Evolutionary conservation across 2,888 invertebrate genomes (phyloP).

Genomic region (Phytoseiulus persimilis): DNA sequence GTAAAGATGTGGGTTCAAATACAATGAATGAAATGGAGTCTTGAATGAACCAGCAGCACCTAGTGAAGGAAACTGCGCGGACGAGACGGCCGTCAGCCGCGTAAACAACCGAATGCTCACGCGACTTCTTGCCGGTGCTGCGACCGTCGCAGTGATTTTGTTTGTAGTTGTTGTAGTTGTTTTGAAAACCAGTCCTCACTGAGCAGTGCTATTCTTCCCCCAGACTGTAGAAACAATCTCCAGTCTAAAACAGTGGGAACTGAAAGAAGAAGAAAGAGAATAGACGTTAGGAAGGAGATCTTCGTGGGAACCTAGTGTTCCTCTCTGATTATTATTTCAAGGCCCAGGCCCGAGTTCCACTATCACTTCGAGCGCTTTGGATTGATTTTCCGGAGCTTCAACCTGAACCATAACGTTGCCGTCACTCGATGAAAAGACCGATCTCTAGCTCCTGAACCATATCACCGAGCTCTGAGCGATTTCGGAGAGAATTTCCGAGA

Average conservation of each 20-base stretch:
- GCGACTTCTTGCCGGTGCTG: neutral
- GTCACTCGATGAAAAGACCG: too few relatives aligned
- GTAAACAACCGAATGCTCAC: neutral
- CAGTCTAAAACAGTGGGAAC: constrained; percentile 36
- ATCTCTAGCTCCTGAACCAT: too few relatives aligned
- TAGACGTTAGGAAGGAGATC: neutral
- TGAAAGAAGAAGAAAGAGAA: neutral
- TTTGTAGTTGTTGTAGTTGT: neutral
- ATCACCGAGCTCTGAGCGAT: too few relatives aligned
- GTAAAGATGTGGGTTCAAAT: constrained; percentile 5
- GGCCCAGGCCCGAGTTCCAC: too few relatives aligned
- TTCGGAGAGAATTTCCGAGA: too few relatives aligned
- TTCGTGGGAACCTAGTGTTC: too few relatives aligned
- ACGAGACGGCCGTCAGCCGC: neutral
- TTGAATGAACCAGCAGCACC: neutral
- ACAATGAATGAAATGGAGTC: neutral
- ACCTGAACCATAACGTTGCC: too few relatives aligned
- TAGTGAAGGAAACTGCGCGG: neutral
- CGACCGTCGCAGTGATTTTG: neutral
- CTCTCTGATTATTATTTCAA: too few relatives aligned
- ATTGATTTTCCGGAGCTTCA: too few relatives aligned
- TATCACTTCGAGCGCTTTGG: too few relatives aligned
- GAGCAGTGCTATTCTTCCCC: neutral
- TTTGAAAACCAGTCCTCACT: neutral
- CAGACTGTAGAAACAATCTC: neutral